These are phyloP conservation scores for Dermatemys mawii DNA, from an alignment of 2,113 vertebrate species.

Conservation along the genomic window DNA sequence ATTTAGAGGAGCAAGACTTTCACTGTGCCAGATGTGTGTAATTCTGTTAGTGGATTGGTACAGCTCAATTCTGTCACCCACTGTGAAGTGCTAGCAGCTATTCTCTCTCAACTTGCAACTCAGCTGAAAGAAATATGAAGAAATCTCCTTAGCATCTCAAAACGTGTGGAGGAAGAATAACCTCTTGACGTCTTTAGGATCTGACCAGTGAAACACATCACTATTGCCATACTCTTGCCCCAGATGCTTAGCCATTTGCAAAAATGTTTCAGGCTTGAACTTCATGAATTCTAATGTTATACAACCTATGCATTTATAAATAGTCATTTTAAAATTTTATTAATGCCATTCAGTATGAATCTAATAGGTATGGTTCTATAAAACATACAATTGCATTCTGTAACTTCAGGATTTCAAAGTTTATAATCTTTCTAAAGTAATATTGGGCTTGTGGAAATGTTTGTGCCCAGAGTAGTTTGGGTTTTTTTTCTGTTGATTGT, in stretches of 20 bases:
- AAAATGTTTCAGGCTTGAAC: neutral
- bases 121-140: neutral
- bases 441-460: neutral
- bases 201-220: neutral
- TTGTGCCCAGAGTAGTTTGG: neutral
- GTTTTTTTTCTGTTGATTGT: neutral
- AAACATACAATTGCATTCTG: neutral
- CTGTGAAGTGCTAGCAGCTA: neutral
- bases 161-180: neutral
- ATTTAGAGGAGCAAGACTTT: neutral
- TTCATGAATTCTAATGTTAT: neutral
- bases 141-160: neutral
- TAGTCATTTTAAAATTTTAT: neutral
- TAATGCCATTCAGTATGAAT: neutral
- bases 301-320: neutral
- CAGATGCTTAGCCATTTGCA: neutral
- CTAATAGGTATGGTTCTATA: fast-evolving
- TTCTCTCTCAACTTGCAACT: neutral
- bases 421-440: neutral
- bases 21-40: neutral
- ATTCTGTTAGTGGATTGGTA: neutral
- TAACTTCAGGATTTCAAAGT: neutral
- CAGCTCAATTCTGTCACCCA: neutral
- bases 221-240: neutral
- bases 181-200: neutral